Evolutionary conservation across 2,888 invertebrate genomes (phyloP), one percentile per base, ranked within the genome.

Genomic region (Tethea ocularis): DNA sequence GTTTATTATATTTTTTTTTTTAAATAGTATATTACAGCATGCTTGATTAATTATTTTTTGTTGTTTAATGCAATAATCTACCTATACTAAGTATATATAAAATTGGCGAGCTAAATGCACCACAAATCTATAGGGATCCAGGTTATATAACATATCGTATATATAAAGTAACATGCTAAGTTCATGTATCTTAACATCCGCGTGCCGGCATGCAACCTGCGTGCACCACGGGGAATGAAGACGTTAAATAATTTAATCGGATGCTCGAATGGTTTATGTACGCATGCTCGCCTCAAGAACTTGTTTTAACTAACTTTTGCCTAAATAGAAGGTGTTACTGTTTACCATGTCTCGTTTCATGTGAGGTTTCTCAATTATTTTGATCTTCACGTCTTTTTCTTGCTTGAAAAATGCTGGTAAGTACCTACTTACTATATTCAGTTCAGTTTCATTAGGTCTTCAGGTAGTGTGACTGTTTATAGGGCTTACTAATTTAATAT

Each of bases 161-260:
- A 70, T 67, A 65, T 64, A 72, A 46, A 46, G 46, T 67, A 69
- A 73, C 77, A 75, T 69, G 75, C 74, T 72, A 83, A 80, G 77
- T 77, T 76, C 82, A 81, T 86, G 88, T 88, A 82, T 84, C 81
- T 80, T 77, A 66, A 80, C 82, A 86, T 86, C 86, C 86, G 87
- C 87, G 84, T 89, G 89, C 83, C 77, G 74, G 87, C 89, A 88
- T 90, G 91, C 91, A 86, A 88, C 84, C 83, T 86, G 88, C 88
- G 83, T 84, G 85, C 89, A 78, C 89, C 87, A 77, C 86, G 75
- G 88, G 89, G 91, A 93, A 92, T 92, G 88, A 90, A 93, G 92
- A 91, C 88, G 87, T 92, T 91, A 88, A 89, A 91, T 93, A 89
- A 91, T 91, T 91, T 91, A 91, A 89, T 89, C 87, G 83, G 88